Evolutionary conservation across 2,888 invertebrate genomes (phyloP).

Genomic region (Cistogaster globosa): DNA sequence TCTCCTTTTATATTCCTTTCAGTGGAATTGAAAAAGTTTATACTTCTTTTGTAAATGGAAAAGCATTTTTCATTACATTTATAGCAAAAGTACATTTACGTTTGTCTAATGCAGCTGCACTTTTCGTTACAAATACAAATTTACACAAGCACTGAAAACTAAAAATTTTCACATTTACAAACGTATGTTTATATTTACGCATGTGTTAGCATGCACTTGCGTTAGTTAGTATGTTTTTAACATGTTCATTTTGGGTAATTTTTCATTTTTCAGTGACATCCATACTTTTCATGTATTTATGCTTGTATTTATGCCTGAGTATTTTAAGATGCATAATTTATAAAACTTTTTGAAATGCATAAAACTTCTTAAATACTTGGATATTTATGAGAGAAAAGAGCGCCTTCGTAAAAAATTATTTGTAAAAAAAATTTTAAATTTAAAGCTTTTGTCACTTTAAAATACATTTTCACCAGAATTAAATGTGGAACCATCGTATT

Average conservation of each 20-base stretch:
- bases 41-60: constrained; percentile 24
- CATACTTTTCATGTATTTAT: constrained; percentile 7
- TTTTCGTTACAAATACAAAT: constrained; percentile 38
- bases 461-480: background rate
- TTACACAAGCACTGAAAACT: constrained; percentile 10
- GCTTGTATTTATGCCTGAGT: constrained; percentile 3
- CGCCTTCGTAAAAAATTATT: no score
- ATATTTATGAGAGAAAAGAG: background rate
- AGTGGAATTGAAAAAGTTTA: constrained; percentile 46
- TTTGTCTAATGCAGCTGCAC: constrained; percentile 71
- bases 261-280: constrained; percentile 73
- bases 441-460: no score
- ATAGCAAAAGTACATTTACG: constrained; percentile 56
- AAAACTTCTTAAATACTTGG: no score
- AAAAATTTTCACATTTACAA: background rate
- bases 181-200: background rate
- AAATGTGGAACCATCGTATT: constrained; percentile 3
- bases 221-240: constrained; percentile 47
- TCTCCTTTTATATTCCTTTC: constrained; percentile 31
- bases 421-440: no score
- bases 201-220: background rate
- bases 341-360: background rate
- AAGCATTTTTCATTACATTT: constrained; percentile 62
- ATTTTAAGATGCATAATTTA: background rate
- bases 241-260: constrained; percentile 72